phyloP scores from a whole-genome alignment of 1,140 invertebrate species.

The Ceratosolen solmsi region DNA sequence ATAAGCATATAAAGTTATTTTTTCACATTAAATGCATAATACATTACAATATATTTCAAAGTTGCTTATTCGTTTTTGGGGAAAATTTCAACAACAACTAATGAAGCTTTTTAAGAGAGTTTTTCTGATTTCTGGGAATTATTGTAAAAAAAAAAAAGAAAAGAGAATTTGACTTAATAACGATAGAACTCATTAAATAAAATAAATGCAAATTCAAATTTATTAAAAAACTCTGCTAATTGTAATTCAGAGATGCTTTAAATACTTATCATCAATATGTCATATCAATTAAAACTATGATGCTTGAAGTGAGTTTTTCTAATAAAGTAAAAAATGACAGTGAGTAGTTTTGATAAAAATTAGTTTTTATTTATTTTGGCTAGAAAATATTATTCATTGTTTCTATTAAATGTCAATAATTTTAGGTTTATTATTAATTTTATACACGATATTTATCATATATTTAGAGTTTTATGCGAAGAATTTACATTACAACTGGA shows the following conservation, averaged over 20 bases:
- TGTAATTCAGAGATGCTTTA: neutral
- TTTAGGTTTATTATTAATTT: too few relatives aligned
- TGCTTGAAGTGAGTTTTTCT: neutral
- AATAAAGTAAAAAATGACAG: neutral
- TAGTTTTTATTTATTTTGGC: neutral
- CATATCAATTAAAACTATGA: neutral
- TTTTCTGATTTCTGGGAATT: neutral
- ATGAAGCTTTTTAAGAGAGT: neutral
- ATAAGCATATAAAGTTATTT: too few relatives aligned
- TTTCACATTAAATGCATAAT: neutral
- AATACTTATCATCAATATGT: neutral
- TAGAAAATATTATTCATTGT: neutral
- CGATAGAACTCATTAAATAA: neutral
- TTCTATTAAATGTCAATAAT: too few relatives aligned
- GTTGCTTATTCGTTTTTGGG: too few relatives aligned
- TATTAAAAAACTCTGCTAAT: neutral
- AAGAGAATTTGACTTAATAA: too few relatives aligned
- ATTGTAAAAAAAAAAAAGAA: too few relatives aligned
- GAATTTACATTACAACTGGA: too few relatives aligned
- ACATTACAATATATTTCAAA: neutral
- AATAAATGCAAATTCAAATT: neutral
- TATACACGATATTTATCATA: too few relatives aligned
- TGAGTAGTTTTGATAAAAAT: neutral
- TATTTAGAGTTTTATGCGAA: too few relatives aligned
- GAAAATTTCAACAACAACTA: neutral